Percentiles rank a stretch among this genome's conserved stretches.
Conservation (phyloP, 2,797 vertebrate genomes). For the Pipistrellus kuhlii region DNA sequence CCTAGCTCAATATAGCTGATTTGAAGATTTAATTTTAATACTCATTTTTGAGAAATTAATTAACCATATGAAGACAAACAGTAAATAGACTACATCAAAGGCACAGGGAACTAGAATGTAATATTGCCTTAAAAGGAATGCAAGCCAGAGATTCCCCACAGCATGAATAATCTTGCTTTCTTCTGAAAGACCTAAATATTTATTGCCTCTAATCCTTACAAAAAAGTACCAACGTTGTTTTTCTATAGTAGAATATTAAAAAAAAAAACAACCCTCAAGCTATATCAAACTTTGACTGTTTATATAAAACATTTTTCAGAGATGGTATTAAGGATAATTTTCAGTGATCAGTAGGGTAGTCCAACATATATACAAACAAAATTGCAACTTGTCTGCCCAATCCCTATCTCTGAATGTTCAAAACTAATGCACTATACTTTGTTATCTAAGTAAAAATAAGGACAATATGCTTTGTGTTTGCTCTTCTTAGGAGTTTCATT, state of each 20-base stretch:
- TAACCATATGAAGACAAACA: constrained; percentile 1
- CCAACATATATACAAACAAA: neutral
- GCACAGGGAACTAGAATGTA: neutral
- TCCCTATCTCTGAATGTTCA: neutral
- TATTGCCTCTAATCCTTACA: constrained; percentile 8
- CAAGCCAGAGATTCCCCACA: neutral
- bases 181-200: constrained; percentile 7
- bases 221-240: constrained; percentile 33
- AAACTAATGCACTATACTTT: neutral
- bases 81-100: neutral
- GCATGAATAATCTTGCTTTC: constrained; percentile 24
- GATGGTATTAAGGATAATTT: constrained; percentile 32
- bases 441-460: constrained; percentile 26
- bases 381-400: neutral
- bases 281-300: constrained; percentile 18
- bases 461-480: neutral
- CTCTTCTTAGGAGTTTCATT: neutral
- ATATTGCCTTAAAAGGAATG: constrained; percentile 13
- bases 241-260: constrained; percentile 9
- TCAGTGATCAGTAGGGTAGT: neutral
- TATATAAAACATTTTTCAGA: constrained; percentile 44
- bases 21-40: constrained; percentile 37
- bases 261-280: neutral
- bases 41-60: neutral
- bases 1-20: neutral